These are phyloP conservation scores for Ginglymostoma cirratum DNA, from an alignment of 2,113 vertebrate species.

Conservation along the genomic window DNA sequence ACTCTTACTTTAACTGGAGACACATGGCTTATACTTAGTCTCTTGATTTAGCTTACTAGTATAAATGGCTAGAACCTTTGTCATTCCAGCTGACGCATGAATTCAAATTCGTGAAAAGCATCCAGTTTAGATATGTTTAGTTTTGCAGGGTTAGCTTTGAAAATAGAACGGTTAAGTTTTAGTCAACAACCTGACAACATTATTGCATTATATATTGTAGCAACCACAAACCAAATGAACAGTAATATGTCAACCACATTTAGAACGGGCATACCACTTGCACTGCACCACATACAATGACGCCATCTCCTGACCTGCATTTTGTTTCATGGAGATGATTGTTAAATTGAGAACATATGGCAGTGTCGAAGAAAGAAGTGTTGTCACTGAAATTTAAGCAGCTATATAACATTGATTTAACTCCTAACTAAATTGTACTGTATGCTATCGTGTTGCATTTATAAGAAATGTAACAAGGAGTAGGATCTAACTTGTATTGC, in stretches of 20 bases:
- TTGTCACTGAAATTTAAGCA: not conserved
- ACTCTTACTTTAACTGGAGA: not conserved
- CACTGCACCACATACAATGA: conserved; percentile 1
- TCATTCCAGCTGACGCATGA: not conserved
- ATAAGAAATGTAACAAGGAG: not conserved
- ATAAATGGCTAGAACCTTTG: not conserved
- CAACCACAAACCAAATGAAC: conserved; percentile 30
- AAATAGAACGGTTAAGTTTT: not conserved
- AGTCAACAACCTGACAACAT: not conserved
- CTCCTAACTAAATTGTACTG: not conserved
- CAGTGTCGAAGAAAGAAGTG: not conserved
- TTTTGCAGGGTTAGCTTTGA: not conserved
- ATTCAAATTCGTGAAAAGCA: not conserved
- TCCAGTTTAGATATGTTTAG: not conserved
- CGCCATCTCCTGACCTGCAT: not conserved
- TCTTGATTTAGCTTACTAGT: not conserved
- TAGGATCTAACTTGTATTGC: no score
- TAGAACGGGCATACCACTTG: not conserved
- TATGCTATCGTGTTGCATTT: not conserved
- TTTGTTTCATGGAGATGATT: conserved; percentile 4
- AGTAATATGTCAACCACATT: conserved; percentile 17
- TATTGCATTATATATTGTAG: not conserved
- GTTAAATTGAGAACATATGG: not conserved
- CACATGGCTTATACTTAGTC: not conserved
- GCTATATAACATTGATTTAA: not conserved